phyloP scores from a whole-genome alignment of 2,888 invertebrate species.

The Drosophila prostipennis region DNA sequence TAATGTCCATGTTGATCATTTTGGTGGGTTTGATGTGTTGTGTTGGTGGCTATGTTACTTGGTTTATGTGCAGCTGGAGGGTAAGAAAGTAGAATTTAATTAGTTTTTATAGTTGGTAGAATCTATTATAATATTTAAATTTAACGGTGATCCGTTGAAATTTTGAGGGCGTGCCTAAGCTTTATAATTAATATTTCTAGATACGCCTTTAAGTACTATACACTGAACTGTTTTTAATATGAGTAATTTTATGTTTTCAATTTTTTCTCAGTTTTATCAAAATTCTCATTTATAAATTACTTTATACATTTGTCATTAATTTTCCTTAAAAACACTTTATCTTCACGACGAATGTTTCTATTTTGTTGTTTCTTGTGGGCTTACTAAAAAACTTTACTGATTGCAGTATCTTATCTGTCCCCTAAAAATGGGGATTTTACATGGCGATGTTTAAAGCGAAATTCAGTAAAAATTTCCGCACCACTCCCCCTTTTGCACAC shows the following conservation, averaged over 20 bases:
- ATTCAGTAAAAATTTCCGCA: slow-evolving; percentile 6
- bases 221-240: no score
- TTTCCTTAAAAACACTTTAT: no score
- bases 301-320: no score
- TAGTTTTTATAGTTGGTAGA: not conserved
- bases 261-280: no score
- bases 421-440: slow-evolving; percentile 9
- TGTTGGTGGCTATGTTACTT: slow-evolving; percentile 28
- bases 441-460: slow-evolving; percentile 17
- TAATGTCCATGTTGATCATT: slow-evolving; percentile 85
- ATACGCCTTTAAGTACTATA: no score
- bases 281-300: no score
- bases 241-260: no score
- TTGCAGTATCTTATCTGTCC: not conserved
- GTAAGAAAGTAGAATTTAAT: not conserved
- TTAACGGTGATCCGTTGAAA: not conserved
- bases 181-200: no score
- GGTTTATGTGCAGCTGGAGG: slow-evolving; percentile 2
- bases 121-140: not conserved
- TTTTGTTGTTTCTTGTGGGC: not conserved
- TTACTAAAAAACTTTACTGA: not conserved
- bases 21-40: slow-evolving; percentile 24
- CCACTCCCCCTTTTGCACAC: slow-evolving; percentile 5
- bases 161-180: no score
- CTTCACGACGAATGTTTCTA: not conserved